phyloP scores from a whole-genome alignment of 2,113 vertebrate species.

The Solea senegalensis region DNA sequence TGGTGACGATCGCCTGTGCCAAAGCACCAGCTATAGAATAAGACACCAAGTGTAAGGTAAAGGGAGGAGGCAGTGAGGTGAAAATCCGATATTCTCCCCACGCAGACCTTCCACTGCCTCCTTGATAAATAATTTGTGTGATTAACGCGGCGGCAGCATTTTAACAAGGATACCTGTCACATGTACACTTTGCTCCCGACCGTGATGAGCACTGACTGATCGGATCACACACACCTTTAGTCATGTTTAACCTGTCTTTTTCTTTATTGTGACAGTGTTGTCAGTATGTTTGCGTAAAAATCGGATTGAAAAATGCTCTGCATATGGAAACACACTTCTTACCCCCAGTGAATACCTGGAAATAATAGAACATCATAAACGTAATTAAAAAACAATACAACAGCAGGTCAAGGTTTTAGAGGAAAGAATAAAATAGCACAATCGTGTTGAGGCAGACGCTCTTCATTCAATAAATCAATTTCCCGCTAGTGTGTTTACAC shows the following conservation, averaged over 20 bases:
- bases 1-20: constrained; percentile 39
- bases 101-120: constrained; percentile 62
- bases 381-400: too few relatives aligned
- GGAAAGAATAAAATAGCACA: too few relatives aligned
- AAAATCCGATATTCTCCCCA: constrained; percentile 73
- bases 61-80: constrained; percentile 29
- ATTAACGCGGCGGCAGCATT: constrained; percentile 70
- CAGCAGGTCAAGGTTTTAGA: too few relatives aligned
- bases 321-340: too few relatives aligned
- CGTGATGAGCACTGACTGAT: constrained; percentile 40
- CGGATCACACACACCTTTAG: constrained; percentile 7
- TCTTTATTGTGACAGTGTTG: too few relatives aligned
- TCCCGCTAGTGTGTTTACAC: too few relatives aligned
- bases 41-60: constrained; percentile 18
- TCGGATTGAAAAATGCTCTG: too few relatives aligned
- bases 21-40: constrained; percentile 43
- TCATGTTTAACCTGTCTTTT: not conserved
- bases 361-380: not conserved
- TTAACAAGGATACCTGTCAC: constrained; percentile 76
- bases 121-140: constrained; percentile 79
- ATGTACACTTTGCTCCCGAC: constrained; percentile 42
- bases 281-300: too few relatives aligned
- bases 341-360: too few relatives aligned
- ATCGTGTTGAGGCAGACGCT: too few relatives aligned
- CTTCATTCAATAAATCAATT: too few relatives aligned